Base-by-base conservation (phyloP, 1,140 invertebrate genomes). In the Orius laevigatus region DNA sequence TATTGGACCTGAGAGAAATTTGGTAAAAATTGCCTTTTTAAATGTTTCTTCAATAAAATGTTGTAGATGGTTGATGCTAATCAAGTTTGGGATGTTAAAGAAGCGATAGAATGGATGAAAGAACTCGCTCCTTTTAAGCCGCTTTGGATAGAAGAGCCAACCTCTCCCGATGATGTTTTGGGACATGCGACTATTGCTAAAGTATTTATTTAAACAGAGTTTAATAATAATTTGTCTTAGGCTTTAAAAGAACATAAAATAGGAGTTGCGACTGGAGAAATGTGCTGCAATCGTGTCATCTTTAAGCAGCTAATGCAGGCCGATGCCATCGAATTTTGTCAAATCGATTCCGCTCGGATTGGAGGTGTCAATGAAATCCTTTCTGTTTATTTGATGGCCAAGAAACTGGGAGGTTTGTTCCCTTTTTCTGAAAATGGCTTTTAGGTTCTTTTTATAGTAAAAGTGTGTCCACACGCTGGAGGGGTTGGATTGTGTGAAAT, bases 111-210 rank as follows among this genome's bases (percentile, higher is more conserved):
- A 4, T 91, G 86, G 86, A 86, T 91, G 78, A 78, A 76, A 58
- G 58, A 78, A 43, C 59, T 94, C 32, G 70, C 75, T 1, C 66
- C 76, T 18, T 84, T 79, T 55, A 80, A 84, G 52, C 75, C 79
- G 5, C 62, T 78, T 14, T 94, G 88, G 88, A 92, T 94, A 54
- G 89, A 94, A 66, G 90, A 94, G 59, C 90, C 90, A 5, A 94
- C 89, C 0, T 86, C 81, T 6, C 88, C 89, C 2, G 89, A 94
- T 63, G 90, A 94, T 62, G 66, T 91, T 6, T 63, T 89, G 3
- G 89, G 88, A 5, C 87, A 93, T 66, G 75, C 75, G 3, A 66
- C 66, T 19, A 90, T 93, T 49, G 56, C 71, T 70, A 61, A 74
- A 64, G 79, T 80, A 62, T 38, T 5, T 4, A 38, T 5, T 16